Base-by-base conservation (phyloP, 1,140 invertebrate species). In the Halictus rubicundus region DNA sequence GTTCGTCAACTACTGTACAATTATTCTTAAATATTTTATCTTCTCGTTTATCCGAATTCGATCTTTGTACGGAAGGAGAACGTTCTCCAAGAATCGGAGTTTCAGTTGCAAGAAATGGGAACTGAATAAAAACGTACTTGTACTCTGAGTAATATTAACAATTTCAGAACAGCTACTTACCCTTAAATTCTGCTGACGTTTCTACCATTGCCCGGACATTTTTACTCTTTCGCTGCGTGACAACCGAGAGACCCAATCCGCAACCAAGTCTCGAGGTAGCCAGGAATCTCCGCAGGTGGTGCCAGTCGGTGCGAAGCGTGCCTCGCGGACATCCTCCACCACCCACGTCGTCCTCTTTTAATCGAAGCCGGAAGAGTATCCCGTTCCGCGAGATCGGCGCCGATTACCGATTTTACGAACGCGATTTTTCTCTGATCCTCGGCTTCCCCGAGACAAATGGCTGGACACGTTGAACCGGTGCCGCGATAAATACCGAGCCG, bases 261-360 rank as follows among this genome's bases (percentile, higher is more conserved):
- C 63, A 23, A 27, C 57, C 37, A 70, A 68, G 66, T 84, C 74
- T 79, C 60, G n/a, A 57, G 52, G 81, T 16, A 68, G 64, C 42
- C 49, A 52, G 68, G 80, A 75, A 84, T 78, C 81, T 57, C 69
- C 75, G 49, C 60, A 64, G 72, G 68, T 81, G 73, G 79, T 86
- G 82, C 82, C 82, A 79, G 80, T 23, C 37, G 65, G 80, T 76
- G 80, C 77, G 76, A 86, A 84, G 80, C 83, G 76, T 81, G 75
- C 83, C 80, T 80, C 73, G 73, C 72, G 63, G 59, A 61, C 76
- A 70, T 79, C 76, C 68, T 42, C 76, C 59, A 61, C 46, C 46
- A 49, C 61, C 74, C 14, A 59, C 54, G 64, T 83, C 79, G 82
- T 68, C 73, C 85, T 80, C 39, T 76, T 70, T 79, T 77, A 68